Evolutionary conservation across 37 sponge, comb jelly and placozoan genomes (phyloP), one percentile per base, ranked within the genome.

Genomic region (Lycopodina hypogea): DNA sequence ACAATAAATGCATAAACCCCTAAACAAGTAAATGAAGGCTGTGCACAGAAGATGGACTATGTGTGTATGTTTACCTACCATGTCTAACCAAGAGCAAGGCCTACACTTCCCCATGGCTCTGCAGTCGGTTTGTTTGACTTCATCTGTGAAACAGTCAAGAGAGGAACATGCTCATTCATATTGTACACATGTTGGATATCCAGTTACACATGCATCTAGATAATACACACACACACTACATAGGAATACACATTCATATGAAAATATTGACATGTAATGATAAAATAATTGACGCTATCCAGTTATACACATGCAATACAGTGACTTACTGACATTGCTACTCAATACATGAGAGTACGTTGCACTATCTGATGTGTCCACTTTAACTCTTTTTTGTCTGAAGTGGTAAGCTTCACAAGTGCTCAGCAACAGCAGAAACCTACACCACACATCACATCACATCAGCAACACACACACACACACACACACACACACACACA

Each of bases 81-180:
- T 52, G 32, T 86, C 86, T 9, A 86, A 63, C 28, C 80, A 33
- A 0, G 86, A 86, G 34, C 86, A 86, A 22, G 68, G 79, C 48
- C 69, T 79, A 37, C 86, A 86, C 80, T 72, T 79, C 22, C 69
- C 74, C 1, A 72, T 28, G 0, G 73, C 63, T 26, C 22, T 50
- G 52, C 85, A 85, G 66, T 35, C 38, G 32, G 56, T 61, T 18
- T 55, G 32, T n/a, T n/a, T n/a, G n/a, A n/a, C n/a, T 23, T 58
- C 81, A 58, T 37, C 81, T 57, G 18, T 72, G 14, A 37, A 2
- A 45, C 51, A 45, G 7, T 9, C 4, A n/a, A 22, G 18, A 48
- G 72, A 40, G 35, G 6, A 3, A 71, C 28, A 40, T 39, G 24
- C 51, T 42, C 18, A 48, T 3, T 22, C n/a, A 71, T 22, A 8